A percentile compares a stretch with the other conserved stretches of the same genome.
phyloP scores from a whole-genome alignment of 2,113 vertebrate species.

The Promerops cafer region DNA sequence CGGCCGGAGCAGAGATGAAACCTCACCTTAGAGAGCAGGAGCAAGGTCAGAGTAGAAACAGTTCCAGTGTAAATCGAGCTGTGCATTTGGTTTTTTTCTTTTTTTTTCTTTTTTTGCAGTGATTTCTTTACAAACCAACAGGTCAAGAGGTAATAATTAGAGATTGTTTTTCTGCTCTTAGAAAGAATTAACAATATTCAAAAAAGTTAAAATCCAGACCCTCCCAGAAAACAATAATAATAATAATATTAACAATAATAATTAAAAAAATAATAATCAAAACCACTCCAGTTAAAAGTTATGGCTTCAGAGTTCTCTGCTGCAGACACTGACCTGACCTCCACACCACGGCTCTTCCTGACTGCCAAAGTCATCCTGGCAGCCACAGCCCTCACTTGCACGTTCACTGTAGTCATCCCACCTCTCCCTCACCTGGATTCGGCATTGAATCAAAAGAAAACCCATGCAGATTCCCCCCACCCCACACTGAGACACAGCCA shows the following conservation, averaged over 20 bases:
- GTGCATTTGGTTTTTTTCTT: conserved; percentile 27
- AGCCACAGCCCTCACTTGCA: not conserved
- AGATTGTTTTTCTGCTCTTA: conserved; percentile 71
- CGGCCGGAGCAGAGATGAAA: conserved; percentile 23
- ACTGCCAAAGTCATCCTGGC: not conserved
- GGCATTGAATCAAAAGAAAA: conserved; percentile 7
- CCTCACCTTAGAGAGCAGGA: conserved; percentile 56
- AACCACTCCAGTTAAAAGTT: conserved; percentile 79
- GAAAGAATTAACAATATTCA: conserved; percentile 69
- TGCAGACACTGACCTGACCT: conserved; percentile 45
- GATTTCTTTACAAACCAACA: conserved; percentile 79
- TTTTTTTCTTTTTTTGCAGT: conserved; percentile 38
- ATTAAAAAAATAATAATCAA: not conserved
- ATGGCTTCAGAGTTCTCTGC: conserved; percentile 75
- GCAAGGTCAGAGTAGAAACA: conserved; percentile 66
- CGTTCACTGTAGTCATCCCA: not conserved
- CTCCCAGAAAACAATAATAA: conserved; percentile 54
- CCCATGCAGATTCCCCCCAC: conserved; percentile 54
- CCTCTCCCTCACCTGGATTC: not conserved
- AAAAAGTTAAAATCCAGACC: conserved; percentile 77
- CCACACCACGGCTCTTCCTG: not conserved
- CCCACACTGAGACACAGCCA: conserved; percentile 54
- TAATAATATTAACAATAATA: conserved; percentile 6
- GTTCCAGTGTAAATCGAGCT: conserved; percentile 80
- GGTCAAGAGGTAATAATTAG: conserved; percentile 76